These are phyloP conservation scores for Capreolus pygargus DNA, from an alignment of 2,113 vertebrate species.

Conservation along the genomic window DNA sequence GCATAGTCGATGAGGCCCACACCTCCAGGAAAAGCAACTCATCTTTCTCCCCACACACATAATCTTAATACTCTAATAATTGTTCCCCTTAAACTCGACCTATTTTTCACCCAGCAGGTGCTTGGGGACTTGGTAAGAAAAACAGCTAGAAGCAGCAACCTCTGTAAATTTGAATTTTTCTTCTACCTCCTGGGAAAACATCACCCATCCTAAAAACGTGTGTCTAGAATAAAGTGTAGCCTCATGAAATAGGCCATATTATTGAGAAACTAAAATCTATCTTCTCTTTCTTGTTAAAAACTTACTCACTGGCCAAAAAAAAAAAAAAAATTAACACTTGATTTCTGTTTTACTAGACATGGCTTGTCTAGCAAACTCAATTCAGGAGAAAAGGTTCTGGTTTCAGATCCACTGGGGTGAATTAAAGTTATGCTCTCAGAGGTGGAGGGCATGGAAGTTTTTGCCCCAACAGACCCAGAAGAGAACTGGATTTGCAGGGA, in stretches of 20 bases:
- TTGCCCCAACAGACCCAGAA: too few species aligned
- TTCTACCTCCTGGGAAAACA: not conserved
- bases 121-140: not conserved
- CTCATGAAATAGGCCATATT: not conserved
- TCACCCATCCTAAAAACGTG: not conserved
- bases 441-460: too few species aligned
- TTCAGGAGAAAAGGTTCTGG: not conserved
- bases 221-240: not conserved
- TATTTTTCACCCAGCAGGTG: conserved; percentile 9
- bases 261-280: not conserved
- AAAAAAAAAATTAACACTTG: not conserved
- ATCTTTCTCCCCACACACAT: not conserved
- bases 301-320: not conserved
- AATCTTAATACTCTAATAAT: not conserved
- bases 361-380: not conserved
- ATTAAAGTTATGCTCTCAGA: not conserved
- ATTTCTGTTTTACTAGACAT: not conserved
- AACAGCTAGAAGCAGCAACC: not conserved
- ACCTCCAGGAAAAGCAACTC: not conserved
- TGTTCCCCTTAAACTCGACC: not conserved
- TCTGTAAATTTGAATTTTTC: not conserved
- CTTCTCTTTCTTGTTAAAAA: not conserved
- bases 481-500: not conserved
- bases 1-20: not conserved
- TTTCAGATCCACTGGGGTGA: not conserved